Percentiles rank a stretch among this genome's conserved stretches.
These are phyloP conservation scores for Lucinisca nassula DNA, from an alignment of 2,888 invertebrate genomes.

Conservation along the genomic window DNA sequence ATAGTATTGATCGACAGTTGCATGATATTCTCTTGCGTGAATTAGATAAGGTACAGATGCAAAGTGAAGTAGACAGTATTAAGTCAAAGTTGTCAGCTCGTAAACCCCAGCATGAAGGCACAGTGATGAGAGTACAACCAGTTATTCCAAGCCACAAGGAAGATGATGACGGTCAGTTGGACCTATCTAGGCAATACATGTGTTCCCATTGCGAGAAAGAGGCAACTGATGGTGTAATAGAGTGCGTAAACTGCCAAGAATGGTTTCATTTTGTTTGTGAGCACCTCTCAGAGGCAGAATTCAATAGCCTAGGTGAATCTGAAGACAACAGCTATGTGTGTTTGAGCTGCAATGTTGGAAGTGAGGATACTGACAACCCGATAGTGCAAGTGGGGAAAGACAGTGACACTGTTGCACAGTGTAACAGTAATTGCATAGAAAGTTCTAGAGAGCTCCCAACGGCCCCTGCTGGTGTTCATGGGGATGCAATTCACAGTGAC, in stretches of 20 bases:
- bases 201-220: background rate
- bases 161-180: background rate
- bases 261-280: conserved; percentile 1
- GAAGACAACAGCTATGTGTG: background rate
- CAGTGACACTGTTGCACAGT: too few species aligned
- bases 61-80: background rate
- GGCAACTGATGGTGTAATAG: background rate
- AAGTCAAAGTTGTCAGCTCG: background rate
- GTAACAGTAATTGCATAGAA: too few species aligned
- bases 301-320: background rate
- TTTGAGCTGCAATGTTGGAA: background rate
- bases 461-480: too few species aligned
- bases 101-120: too few species aligned
- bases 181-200: background rate
- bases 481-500: too few species aligned
- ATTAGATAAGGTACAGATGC: background rate
- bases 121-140: too few species aligned
- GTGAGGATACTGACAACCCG: background rate
- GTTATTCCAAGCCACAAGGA: too few species aligned
- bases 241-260: background rate
- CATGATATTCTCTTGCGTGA: background rate
- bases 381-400: too few species aligned
- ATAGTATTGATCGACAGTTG: background rate
- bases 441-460: too few species aligned
- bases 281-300: background rate